Evolutionary conservation across 2,797 vertebrate genomes (phyloP), one percentile per base, ranked within the genome.

Genomic region (Eidolon dupreanum): DNA sequence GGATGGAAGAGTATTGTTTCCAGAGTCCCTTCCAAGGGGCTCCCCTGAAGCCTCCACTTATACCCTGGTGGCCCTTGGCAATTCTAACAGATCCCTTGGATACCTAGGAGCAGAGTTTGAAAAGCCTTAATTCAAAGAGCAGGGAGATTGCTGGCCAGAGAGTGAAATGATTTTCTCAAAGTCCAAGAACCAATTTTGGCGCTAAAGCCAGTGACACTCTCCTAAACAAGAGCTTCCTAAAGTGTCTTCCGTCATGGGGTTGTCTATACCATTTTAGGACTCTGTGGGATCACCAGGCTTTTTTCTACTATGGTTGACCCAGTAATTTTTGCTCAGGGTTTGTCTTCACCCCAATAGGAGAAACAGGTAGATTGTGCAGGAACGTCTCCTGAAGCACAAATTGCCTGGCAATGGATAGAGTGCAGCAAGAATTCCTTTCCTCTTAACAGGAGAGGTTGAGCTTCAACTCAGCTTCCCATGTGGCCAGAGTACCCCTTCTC

Each of bases 341-440:
- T 81, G 19, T 87, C 53, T 83, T 81, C 2, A 33, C 24, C 13
- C 65, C 71, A 81, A 15, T 3, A 59, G 57, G 33, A 93, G 63
- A 38, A 68, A 84, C 38, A 63, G 51, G 41, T 11, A 75, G 26
- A 43, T 38, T 46, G 19, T 49, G 38, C 16, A 36, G 9, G 26
- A 43, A 1, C 26, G 2, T 61, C 49, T 83, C 19, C 70, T 17
- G 22, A 57, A 77, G 46, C 28, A 49, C 22, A 61, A 28, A 28
- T 6, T 0, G 0, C 36, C 41, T 55, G 22, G 16, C 1, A n/a
- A 13, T 13, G 36, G 26, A 31, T 1, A 0, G 36, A 74, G 0
- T 6, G 43, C 9, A 33, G 8, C 1, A 17, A 88, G 24, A 79
- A 1, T 36, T 89, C 49, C 36, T n/a, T 71, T 75, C 59, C 13